A percentile compares a stretch with the other conserved stretches of the same genome.
These are phyloP conservation scores for Aldabrachelys gigantea DNA, from an alignment of 2,113 vertebrate species.

Conservation along the genomic window DNA sequence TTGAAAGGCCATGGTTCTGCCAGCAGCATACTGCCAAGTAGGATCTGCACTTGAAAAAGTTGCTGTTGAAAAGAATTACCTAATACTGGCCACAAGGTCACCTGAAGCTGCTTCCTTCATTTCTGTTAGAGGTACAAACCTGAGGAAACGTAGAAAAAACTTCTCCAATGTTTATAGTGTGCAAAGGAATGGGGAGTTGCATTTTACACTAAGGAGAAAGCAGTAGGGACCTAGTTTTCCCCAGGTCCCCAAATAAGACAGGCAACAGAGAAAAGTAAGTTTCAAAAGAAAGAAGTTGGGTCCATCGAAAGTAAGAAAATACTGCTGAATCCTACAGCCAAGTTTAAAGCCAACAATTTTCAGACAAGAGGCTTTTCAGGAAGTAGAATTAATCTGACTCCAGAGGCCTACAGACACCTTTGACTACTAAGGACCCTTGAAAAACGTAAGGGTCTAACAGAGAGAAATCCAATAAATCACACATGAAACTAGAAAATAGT, in stretches of 20 bases:
- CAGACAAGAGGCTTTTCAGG: background rate
- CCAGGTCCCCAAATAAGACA: background rate
- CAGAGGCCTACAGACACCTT: background rate
- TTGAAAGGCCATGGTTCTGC: background rate
- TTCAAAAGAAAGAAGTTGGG: background rate
- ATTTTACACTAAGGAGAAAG: background rate
- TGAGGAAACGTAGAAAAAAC: background rate
- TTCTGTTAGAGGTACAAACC: background rate
- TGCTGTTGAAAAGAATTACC: background rate
- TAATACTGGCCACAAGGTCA: background rate
- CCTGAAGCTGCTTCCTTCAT: background rate
- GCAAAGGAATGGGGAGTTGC: background rate
- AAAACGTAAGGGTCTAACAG: background rate
- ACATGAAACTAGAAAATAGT: background rate
- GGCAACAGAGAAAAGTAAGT: background rate
- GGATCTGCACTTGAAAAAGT: background rate
- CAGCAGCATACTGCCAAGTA: background rate
- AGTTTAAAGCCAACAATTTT: background rate
- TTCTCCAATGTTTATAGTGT: background rate
- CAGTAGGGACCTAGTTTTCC: background rate
- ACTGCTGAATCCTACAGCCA: background rate
- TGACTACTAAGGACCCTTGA: background rate
- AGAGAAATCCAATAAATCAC: background rate
- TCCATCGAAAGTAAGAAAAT: background rate
- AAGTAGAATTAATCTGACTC: background rate